These are phyloP conservation scores for Eclectus roratus DNA, from an alignment of 2,113 vertebrate genomes.

Conservation along the genomic window DNA sequence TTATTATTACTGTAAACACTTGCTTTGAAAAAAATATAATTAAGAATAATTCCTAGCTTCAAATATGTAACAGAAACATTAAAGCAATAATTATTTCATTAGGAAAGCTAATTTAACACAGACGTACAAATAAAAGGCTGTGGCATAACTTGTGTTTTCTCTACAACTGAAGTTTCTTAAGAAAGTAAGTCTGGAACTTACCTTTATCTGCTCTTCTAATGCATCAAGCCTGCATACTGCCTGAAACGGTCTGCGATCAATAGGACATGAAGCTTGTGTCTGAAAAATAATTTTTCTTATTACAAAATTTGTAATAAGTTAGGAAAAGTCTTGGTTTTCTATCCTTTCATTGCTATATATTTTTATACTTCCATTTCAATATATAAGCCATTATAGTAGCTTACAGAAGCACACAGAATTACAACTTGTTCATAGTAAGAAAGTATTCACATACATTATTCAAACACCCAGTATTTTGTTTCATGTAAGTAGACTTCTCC, in stretches of 20 bases:
- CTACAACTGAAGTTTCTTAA: not conserved
- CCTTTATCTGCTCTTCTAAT: slow-evolving; percentile 71
- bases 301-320: not conserved
- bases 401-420: not conserved
- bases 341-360: not conserved
- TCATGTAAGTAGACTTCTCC: not conserved
- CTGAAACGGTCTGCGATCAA: slow-evolving; percentile 91
- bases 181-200: slow-evolving; percentile 21
- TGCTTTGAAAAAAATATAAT: not conserved
- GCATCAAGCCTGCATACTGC: slow-evolving; percentile 82
- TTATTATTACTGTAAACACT: not conserved
- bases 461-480: not conserved
- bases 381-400: not conserved
- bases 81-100: not conserved
- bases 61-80: not conserved
- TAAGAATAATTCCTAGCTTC: not conserved
- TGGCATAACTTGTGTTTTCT: not conserved
- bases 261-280: slow-evolving; percentile 88
- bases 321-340: not conserved
- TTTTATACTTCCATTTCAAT: not conserved
- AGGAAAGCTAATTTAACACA: not conserved
- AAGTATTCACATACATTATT: not conserved
- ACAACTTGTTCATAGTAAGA: not conserved
- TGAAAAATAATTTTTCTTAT: slow-evolving; percentile 70
- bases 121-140: not conserved